Evolutionary conservation across 2,113 vertebrate genomes (phyloP).

Genomic region (Campylomormyrus tamandua): DNA sequence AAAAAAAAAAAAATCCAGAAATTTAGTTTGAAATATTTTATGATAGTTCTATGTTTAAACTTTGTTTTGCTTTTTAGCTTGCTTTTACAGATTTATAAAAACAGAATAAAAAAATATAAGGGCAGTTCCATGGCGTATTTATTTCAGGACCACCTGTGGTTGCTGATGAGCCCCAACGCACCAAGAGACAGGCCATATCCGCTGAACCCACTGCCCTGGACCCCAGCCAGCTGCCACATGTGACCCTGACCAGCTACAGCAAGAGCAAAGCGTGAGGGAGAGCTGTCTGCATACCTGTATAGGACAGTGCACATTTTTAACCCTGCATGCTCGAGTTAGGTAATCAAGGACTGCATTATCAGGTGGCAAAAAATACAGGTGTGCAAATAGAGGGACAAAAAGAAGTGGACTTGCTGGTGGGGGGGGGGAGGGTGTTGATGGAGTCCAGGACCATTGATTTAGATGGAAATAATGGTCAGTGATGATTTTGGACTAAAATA

Average conservation of each 20-base stretch:
- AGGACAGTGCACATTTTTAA: neutral
- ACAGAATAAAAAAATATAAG: neutral
- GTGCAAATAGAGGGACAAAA: neutral
- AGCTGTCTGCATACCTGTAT: neutral
- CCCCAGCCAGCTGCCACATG: conserved; percentile 35
- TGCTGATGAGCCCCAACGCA: conserved; percentile 38
- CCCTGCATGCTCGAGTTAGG: neutral
- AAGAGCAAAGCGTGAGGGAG: conserved; percentile 58
- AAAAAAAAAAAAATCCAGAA: neutral
- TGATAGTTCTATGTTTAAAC: neutral
- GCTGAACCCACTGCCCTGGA: conserved; percentile 52
- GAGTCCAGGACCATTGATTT: neutral
- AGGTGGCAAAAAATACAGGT: neutral
- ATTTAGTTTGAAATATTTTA: conserved; percentile 3
- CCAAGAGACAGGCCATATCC: conserved; percentile 52
- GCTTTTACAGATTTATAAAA: neutral
- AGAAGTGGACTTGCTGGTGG: neutral
- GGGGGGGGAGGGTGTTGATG: neutral
- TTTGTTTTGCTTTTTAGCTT: neutral
- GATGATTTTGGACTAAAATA: neutral
- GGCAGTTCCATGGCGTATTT: neutral
- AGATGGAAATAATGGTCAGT: neutral
- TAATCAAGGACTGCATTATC: neutral
- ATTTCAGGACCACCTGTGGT: conserved; percentile 35
- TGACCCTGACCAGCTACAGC: conserved; percentile 49